Percentiles rank a stretch among this genome's conserved stretches.
Conservation (phyloP, 2,113 vertebrate species). For the Paraplagusia blochii region DNA sequence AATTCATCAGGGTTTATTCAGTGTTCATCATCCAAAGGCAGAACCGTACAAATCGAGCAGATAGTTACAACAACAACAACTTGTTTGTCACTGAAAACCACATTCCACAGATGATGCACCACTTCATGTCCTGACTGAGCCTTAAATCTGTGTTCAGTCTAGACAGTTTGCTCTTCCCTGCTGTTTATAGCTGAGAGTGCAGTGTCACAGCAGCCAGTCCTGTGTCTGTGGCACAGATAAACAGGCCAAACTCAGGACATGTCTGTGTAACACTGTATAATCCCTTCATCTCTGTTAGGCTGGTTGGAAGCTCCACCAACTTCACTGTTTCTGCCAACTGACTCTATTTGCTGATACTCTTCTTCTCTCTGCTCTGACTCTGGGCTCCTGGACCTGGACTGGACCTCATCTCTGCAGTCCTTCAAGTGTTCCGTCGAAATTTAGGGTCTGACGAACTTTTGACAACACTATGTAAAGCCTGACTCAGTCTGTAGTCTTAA, state of each 20-base stretch:
- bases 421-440: constrained; percentile 14
- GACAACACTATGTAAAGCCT: neutral
- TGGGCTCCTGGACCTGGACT: constrained; percentile 3
- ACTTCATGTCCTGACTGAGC: constrained; percentile 33
- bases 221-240: constrained; percentile 49
- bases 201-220: constrained; percentile 44
- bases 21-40: too few species aligned
- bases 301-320: constrained; percentile 14
- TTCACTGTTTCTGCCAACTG: constrained; percentile 30
- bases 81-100: constrained; percentile 2
- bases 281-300: constrained; percentile 31
- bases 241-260: constrained; percentile 38
- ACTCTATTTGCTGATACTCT: neutral
- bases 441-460: constrained; percentile 7
- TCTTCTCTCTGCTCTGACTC: constrained; percentile 1
- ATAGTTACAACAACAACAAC: too few species aligned
- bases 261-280: constrained; percentile 39
- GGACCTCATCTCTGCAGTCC: constrained; percentile 15
- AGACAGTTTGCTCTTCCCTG: constrained; percentile 36
- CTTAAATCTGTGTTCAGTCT: constrained; percentile 44
- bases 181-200: constrained; percentile 48
- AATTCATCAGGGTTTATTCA: too few species aligned
- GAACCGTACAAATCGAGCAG: too few species aligned
- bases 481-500: neutral
- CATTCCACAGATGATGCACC: constrained; percentile 5